Conservation (phyloP, 2,797 vertebrate species). For the Pogoniulus pusillus region DNA sequence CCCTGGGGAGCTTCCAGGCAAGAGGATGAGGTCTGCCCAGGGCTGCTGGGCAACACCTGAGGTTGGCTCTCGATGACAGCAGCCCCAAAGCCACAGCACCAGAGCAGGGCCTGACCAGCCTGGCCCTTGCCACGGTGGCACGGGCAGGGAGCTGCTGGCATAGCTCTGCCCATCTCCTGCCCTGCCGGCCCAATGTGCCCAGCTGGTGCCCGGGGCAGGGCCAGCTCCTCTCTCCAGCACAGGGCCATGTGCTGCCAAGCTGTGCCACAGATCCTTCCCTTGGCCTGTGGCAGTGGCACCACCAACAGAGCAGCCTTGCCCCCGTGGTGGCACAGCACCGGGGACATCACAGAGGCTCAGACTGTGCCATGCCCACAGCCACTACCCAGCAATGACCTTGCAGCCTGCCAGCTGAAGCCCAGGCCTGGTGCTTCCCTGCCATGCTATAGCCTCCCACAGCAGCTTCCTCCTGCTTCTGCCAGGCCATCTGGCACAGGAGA, state of each 20-base stretch:
- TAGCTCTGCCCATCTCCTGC: neutral
- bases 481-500: neutral
- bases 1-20: neutral
- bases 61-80: neutral
- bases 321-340: accelerated
- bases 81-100: neutral
- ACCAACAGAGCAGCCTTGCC: neutral
- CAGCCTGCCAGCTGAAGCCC: neutral
- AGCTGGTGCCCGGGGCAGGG: neutral
- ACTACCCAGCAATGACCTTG: neutral
- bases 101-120: neutral
- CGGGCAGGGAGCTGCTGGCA: neutral
- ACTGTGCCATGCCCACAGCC: neutral
- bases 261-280: neutral
- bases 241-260: neutral
- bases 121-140: neutral
- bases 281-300: accelerated
- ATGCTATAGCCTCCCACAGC: neutral
- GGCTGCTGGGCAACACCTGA: accelerated
- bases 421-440: neutral
- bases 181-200: accelerated
- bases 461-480: neutral
- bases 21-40: neutral
- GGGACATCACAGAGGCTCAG: neutral
- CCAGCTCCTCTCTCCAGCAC: neutral